These are phyloP conservation scores for Otolemur crassicaudatus DNA, from an alignment of 2,797 vertebrate species.

Conservation along the genomic window DNA sequence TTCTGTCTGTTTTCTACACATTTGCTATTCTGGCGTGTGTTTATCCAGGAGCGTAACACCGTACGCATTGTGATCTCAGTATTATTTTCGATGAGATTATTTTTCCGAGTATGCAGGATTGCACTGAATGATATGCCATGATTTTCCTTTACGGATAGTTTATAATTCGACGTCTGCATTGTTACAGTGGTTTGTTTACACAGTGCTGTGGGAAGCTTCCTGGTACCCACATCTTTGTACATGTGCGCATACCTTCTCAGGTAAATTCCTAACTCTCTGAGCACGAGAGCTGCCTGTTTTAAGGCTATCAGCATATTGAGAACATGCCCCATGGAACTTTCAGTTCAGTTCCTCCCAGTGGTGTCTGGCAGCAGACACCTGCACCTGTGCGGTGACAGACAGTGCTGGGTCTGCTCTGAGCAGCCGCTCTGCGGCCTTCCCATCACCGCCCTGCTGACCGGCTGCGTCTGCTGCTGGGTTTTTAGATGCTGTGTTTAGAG, in stretches of 20 bases:
- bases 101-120: slow-evolving; percentile 27
- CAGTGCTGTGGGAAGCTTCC: not conserved
- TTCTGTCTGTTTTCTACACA: not conserved
- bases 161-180: not conserved
- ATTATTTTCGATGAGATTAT: slow-evolving; percentile 34
- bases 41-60: not conserved
- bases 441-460: not conserved
- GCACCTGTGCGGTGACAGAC: not conserved
- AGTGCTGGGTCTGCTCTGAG: not conserved
- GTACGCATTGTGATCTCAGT: not conserved
- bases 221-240: not conserved
- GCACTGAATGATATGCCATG: not conserved
- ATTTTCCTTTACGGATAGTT: slow-evolving; percentile 18
- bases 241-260: not conserved
- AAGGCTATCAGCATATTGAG: not conserved
- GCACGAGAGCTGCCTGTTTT: not conserved
- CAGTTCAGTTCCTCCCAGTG: slow-evolving; percentile 10
- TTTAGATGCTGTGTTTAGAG: not conserved
- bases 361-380: not conserved
- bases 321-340: not conserved
- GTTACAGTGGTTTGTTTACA: slow-evolving; percentile 34
- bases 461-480: not conserved
- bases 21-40: slow-evolving; percentile 31
- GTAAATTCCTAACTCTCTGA: not conserved
- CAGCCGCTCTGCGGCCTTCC: not conserved